Base-by-base conservation (phyloP, 2,888 invertebrate genomes). In the Monochamus alternatus region DNA sequence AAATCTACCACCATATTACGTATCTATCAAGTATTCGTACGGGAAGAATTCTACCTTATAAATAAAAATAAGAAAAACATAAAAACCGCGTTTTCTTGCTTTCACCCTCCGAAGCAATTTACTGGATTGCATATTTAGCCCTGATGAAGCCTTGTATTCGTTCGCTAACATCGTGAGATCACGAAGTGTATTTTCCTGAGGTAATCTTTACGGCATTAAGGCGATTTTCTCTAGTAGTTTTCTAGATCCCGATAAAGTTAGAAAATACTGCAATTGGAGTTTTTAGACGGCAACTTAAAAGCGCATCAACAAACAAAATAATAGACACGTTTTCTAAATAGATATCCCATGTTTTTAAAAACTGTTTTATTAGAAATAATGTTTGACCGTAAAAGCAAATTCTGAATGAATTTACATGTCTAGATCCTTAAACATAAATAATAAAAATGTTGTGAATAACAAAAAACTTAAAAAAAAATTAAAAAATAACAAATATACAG, bases 151-250 rank as follows among this genome's bases (percentile, higher is more conserved):
- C n/a, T 55, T 55, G 55, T 55, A 55, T 55, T 55, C 22, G n/a
- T 14, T 55, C 55, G 55, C 55, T 55, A 55, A 55, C 55, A 22
- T 55, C 10, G 55, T 4, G 55, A 55, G 55, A 55, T 55, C 14
- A 55, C n/a, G 55, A 55, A 55, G 55, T 55, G n/a, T 55, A 14
- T 7, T 55, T 55, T 55, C 55, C 22, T 22, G 55, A n/a, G 14
- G 55, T 55, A 55, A 55, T 55, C 55, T 55, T 55, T 55, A n/a
- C n/a, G 22, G 55, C 55, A 55, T 55, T 55, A 55, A 55, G 55
- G 55, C 55, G 55, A 55, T 55, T 55, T 55, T 55, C 55, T 55
- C 55, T 14, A 55, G 55, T n/a, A 55, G 55, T 51, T 38, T n/a
- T 63, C 8, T 8, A 30, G 7, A n/a, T 22, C 7, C n/a, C 55